phyloP scores from a whole-genome alignment of 2,888 invertebrate genomes.

The Macrophya alboannulata region DNA sequence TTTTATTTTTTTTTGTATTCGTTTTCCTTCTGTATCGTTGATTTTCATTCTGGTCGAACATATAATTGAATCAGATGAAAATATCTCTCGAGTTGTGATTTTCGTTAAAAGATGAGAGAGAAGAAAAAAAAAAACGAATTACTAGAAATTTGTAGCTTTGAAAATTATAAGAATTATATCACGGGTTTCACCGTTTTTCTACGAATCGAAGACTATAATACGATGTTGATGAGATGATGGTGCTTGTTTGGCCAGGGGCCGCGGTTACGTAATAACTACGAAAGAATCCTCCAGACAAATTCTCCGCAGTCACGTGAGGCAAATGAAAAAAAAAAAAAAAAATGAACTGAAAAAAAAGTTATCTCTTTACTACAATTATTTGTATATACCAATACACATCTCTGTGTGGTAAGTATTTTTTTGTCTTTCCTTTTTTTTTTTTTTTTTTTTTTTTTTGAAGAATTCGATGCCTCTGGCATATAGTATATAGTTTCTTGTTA shows the following conservation, averaged over 20 bases:
- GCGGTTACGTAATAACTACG: constrained; percentile 14
- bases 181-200: background rate
- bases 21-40: too few species aligned
- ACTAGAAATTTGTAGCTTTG: background rate
- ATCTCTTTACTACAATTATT: background rate
- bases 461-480: background rate
- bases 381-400: background rate
- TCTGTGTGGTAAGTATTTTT: background rate
- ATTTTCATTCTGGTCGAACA: too few species aligned
- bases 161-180: constrained; percentile 25
- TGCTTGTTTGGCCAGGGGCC: background rate
- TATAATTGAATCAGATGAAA: too few species aligned
- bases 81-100: too few species aligned
- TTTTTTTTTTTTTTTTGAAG: background rate
- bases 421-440: too few species aligned
- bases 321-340: background rate
- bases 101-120: background rate
- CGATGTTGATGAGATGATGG: background rate
- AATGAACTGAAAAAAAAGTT: background rate
- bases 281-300: background rate
- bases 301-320: constrained; percentile 16
- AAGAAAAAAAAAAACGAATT: background rate
- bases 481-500: background rate
- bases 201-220: background rate
- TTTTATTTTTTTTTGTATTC: too few species aligned